Conservation (phyloP, 2,113 vertebrate genomes). For the Rhinoptilus africanus region DNA sequence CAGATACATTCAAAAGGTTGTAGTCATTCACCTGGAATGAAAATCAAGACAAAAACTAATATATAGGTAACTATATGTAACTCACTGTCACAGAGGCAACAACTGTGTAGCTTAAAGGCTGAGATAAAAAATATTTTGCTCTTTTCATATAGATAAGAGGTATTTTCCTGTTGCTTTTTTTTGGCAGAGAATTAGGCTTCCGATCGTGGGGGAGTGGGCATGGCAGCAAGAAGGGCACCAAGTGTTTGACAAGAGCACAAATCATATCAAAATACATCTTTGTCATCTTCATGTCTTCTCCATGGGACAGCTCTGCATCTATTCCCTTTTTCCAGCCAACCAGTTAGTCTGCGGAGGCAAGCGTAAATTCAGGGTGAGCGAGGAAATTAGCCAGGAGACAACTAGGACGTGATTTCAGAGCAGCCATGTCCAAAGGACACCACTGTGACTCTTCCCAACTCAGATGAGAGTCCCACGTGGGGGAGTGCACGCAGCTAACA, state of each 20-base stretch:
- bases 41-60: neutral
- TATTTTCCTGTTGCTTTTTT: neutral
- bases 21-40: neutral
- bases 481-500: neutral
- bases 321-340: neutral
- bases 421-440: neutral
- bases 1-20: neutral
- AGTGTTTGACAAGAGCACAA: neutral
- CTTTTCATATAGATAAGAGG: neutral
- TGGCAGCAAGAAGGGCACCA: neutral
- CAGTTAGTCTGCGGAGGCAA: neutral
- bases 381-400: neutral
- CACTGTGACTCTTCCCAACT: neutral
- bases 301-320: neutral
- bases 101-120: neutral
- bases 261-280: too few species aligned
- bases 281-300: neutral
- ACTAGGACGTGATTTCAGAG: neutral
- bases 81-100: neutral
- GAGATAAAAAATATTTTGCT: neutral
- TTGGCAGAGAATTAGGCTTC: neutral
- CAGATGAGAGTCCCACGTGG: neutral
- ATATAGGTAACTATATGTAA: neutral
- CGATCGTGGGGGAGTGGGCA: rapidly evolving
- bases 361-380: rapidly evolving